Evolutionary conservation across 2,113 vertebrate genomes (phyloP).

Genomic region (Peromyscus polionotus): DNA sequence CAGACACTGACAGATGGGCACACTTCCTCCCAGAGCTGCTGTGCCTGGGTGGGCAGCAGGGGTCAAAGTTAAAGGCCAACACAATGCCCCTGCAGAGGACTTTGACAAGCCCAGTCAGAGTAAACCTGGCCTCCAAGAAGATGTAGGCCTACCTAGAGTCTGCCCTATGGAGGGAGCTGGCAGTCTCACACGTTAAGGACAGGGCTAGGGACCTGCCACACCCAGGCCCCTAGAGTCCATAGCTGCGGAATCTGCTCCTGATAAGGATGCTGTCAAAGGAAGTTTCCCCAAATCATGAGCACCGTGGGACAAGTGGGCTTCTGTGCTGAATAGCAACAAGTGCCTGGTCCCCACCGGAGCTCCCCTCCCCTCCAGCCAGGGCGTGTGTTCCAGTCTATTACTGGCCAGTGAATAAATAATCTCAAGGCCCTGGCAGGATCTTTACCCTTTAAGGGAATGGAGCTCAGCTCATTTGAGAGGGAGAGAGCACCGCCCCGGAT

Average conservation of each 20-base stretch:
- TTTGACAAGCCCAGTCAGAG: background rate
- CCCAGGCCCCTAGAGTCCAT: background rate
- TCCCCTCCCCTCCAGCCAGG: background rate
- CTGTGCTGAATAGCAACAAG: background rate
- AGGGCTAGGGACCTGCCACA: background rate
- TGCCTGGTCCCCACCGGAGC: background rate
- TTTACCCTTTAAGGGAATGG: constrained; percentile 80
- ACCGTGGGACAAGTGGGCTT: background rate
- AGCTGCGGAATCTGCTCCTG: background rate
- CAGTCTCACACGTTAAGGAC: fast-evolving
- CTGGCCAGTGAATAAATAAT: constrained; percentile 70
- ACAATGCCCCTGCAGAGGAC: fast-evolving
- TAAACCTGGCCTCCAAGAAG: background rate
- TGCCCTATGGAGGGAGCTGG: background rate
- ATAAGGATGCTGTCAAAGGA: background rate
- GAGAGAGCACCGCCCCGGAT: background rate
- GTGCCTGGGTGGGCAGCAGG: fast-evolving
- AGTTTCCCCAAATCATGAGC: background rate
- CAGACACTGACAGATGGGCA: background rate
- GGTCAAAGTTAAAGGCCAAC: fast-evolving
- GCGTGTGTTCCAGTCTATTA: constrained; percentile 31
- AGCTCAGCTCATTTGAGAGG: constrained; percentile 52
- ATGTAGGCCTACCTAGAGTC: background rate
- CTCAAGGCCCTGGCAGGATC: constrained; percentile 14
- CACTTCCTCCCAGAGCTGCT: background rate